Percentiles rank a stretch among this genome's conserved stretches.
Evolutionary conservation across 1,140 invertebrate species (phyloP).

Genomic region (Drosophila sucinea): DNA sequence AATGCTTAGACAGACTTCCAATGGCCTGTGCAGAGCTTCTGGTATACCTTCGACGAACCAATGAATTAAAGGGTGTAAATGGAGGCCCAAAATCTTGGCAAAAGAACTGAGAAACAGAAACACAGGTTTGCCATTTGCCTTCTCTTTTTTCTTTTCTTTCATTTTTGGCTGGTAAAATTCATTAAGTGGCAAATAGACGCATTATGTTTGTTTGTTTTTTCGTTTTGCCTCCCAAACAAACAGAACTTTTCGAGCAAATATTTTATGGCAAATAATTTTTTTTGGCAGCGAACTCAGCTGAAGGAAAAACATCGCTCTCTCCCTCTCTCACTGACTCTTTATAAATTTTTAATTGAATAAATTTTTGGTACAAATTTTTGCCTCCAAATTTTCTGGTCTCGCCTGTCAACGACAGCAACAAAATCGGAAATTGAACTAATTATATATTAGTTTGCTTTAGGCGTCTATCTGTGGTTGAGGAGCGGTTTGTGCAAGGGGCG

Average conservation of each 20-base stretch:
- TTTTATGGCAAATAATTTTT: conserved; percentile 41
- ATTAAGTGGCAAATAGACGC: conserved; percentile 79
- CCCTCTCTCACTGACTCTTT: not conserved
- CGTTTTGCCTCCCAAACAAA: conserved; percentile 26
- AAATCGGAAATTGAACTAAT: conserved; percentile 68
- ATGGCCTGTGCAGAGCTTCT: not conserved
- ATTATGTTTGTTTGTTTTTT: conserved; percentile 61
- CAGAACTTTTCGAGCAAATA: conserved; percentile 32
- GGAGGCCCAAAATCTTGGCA: conserved; percentile 51
- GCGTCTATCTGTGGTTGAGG: not conserved
- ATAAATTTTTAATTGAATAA: conserved; percentile 71
- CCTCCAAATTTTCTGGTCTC: conserved; percentile 26
- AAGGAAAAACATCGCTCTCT: conserved; percentile 32
- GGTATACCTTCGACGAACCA: not conserved
- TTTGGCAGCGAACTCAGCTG: conserved; percentile 29
- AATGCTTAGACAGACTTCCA: too few species aligned
- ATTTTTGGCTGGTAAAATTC: conserved; percentile 51
- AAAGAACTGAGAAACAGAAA: conserved; percentile 38
- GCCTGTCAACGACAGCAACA: conserved; percentile 25
- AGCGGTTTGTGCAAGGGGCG: not conserved
- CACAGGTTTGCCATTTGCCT: conserved; percentile 75
- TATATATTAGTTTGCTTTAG: conserved; percentile 59
- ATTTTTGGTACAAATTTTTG: conserved; percentile 46
- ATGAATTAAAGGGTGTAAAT: not conserved
- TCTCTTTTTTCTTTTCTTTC: conserved; percentile 23